Conservation (phyloP, 2,888 invertebrate genomes). For the Cylindroiulus punctatus region DNA sequence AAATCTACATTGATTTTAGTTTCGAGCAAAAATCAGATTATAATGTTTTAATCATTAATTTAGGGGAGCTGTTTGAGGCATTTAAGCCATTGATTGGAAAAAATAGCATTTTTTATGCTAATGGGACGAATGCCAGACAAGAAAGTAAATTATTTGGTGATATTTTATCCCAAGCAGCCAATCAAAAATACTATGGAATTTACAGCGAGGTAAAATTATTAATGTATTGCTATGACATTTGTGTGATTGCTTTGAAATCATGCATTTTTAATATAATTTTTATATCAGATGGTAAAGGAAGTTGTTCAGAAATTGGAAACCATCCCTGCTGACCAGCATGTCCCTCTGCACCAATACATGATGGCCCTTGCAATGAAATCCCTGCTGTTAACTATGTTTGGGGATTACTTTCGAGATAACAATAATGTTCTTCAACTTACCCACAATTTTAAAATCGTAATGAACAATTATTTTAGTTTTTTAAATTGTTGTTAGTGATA, state of each 20-base stretch:
- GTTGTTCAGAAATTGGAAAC: conserved; percentile 63
- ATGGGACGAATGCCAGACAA: conserved; percentile 58
- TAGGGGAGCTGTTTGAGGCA: conserved; percentile 62
- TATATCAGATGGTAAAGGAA: conserved; percentile 62
- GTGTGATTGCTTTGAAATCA: neutral
- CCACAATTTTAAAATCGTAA: conserved; percentile 63
- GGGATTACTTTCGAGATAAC: conserved; percentile 62
- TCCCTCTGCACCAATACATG: conserved; percentile 64
- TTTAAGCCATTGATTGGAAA: conserved; percentile 63
- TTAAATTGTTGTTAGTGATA: neutral
- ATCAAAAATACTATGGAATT: neutral
- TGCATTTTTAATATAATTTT: conserved; percentile 46
- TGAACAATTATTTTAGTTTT: neutral
- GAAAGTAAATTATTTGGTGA: conserved; percentile 52
- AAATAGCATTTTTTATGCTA: conserved; percentile 57
- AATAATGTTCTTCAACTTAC: conserved; percentile 62
- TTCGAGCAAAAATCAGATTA: neutral
- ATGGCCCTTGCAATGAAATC: conserved; percentile 63
- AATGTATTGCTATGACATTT: neutral
- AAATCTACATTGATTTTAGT: neutral
- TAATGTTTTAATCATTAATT: neutral
- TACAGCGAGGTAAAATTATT: conserved; percentile 48
- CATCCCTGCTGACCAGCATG: conserved; percentile 63
- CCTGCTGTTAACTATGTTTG: conserved; percentile 62
- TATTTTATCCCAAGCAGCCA: neutral